phyloP scores from a whole-genome alignment of 2,113 vertebrate genomes.

The Proteles cristata region DNA sequence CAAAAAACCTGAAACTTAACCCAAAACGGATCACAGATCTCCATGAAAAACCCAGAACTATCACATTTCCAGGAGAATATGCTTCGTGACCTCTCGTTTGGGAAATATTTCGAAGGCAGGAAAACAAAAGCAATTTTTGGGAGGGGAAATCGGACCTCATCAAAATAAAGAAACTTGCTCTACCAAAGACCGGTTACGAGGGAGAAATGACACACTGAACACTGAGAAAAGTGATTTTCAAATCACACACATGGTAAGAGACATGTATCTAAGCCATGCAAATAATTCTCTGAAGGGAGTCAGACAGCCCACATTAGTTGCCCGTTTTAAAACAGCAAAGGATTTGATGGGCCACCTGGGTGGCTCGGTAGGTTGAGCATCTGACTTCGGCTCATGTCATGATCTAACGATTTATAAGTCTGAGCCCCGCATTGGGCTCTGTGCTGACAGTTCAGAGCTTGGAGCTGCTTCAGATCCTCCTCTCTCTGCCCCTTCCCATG shows the following conservation, averaged over 20 bases:
- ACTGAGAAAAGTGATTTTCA: neutral
- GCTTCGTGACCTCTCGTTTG: neutral
- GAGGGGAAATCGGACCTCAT: neutral
- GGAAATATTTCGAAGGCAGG: neutral
- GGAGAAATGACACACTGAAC: fast-evolving
- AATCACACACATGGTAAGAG: neutral
- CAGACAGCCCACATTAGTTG: neutral
- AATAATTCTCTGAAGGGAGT: neutral
- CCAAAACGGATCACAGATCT: neutral
- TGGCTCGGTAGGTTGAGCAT: too few relatives aligned
- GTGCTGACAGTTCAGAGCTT: too few relatives aligned
- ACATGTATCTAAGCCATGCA: neutral
- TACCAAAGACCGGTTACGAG: neutral
- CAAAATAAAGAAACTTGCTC: neutral
- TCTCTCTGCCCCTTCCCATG: too few relatives aligned
- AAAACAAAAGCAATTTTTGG: neutral
- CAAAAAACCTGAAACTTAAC: neutral
- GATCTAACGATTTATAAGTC: too few relatives aligned
- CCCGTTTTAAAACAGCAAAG: neutral
- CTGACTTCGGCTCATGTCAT: too few relatives aligned
- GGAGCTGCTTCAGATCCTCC: too few relatives aligned
- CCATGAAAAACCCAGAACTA: neutral
- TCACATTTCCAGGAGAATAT: neutral
- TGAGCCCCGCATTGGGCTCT: too few relatives aligned
- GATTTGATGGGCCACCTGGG: neutral